Evolutionary conservation across 2,113 vertebrate species (phyloP).

Genomic region (Microcebus ravelobensis): DNA sequence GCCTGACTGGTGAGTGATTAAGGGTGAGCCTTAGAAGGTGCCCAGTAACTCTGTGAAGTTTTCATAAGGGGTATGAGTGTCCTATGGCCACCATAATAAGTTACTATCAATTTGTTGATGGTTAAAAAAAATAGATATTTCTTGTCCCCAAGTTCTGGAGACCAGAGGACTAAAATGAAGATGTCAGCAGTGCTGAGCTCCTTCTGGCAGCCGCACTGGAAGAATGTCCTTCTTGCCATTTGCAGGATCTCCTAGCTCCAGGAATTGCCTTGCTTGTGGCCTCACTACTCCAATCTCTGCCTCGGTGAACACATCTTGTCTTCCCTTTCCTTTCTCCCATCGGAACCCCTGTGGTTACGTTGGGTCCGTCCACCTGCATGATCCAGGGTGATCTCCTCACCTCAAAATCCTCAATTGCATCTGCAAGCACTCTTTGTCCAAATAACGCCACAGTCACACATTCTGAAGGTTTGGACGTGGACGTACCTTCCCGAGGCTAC

Average conservation of each 20-base stretch:
- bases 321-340: neutral
- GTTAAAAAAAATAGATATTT: neutral
- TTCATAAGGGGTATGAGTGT: rapidly evolving
- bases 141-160: rapidly evolving
- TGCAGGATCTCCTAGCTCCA: neutral
- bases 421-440: neutral
- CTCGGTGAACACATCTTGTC: rapidly evolving
- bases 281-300: rapidly evolving
- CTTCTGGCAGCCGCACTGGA: neutral
- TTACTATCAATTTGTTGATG: rapidly evolving
- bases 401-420: too few species aligned
- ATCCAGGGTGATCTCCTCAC: rapidly evolving
- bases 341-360: rapidly evolving
- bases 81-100: neutral
- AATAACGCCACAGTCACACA: rapidly evolving
- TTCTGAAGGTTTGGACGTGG: neutral
- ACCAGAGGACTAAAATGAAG: neutral
- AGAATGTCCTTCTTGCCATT: neutral
- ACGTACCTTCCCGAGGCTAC: too few species aligned
- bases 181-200: rapidly evolving
- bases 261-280: neutral
- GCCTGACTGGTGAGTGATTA: rapidly evolving
- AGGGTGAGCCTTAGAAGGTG: rapidly evolving
- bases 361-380: rapidly evolving
- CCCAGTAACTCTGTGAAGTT: rapidly evolving